Percentiles rank a stretch among this genome's conserved stretches.
Conservation (phyloP, 2,888 invertebrate species). For the Nemoura dubitans region DNA sequence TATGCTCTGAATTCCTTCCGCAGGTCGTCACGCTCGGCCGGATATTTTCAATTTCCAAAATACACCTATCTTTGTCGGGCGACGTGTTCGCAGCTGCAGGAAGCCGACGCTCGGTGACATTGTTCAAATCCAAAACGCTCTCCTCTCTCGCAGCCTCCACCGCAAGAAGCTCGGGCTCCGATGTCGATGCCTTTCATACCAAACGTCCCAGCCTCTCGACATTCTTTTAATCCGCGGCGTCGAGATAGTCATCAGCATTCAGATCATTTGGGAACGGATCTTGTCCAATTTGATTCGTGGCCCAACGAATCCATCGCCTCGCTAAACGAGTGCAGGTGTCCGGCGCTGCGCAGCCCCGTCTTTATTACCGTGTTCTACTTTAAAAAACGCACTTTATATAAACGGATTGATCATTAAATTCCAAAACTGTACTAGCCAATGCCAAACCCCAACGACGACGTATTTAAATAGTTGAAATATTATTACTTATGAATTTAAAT, state of each 20-base stretch:
- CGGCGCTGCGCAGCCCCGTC: neutral
- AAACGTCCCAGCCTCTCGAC: neutral
- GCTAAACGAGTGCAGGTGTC: neutral
- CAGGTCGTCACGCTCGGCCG: conserved; percentile 26
- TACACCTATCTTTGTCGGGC: conserved; percentile 32
- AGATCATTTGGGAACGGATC: neutral
- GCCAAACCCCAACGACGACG: neutral
- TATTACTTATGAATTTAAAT: neutral
- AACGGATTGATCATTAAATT: neutral
- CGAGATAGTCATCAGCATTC: neutral
- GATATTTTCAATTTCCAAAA: conserved; percentile 37
- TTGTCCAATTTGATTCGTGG: neutral
- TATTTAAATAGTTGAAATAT: neutral
- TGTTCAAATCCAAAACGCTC: neutral
- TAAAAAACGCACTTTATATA: neutral
- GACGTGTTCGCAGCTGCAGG: conserved; percentile 36
- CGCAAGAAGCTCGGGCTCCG: neutral
- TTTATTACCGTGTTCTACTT: neutral
- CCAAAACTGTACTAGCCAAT: neutral
- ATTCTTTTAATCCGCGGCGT: neutral
- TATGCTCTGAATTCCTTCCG: conserved; percentile 3
- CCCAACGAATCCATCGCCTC: neutral
- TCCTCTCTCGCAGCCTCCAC: neutral
- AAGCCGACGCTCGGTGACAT: conserved; percentile 8
- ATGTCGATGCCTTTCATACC: neutral